Evolutionary conservation across 2,888 invertebrate species (phyloP).

Genomic region (Macrosoma leucophasiata): DNA sequence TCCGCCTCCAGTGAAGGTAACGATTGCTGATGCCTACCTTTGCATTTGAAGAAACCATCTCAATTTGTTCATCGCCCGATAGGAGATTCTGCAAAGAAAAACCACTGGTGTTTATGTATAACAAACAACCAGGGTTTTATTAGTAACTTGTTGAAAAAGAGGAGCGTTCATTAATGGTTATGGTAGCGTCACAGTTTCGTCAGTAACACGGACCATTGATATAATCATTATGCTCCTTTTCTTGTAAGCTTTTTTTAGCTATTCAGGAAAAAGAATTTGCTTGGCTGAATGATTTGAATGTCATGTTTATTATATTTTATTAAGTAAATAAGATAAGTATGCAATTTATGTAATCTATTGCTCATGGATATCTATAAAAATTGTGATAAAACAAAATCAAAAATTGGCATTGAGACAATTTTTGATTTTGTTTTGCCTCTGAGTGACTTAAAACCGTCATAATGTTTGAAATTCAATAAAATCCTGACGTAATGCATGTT

Average conservation of each 20-base stretch:
- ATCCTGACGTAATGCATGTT: too few species aligned
- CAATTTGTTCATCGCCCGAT: conserved; percentile 60
- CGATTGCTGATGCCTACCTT: conserved; percentile 61
- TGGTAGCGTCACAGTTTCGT: conserved; percentile 65
- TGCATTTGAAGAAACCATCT: conserved; percentile 51
- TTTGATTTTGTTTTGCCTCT: too few species aligned
- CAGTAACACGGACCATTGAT: conserved; percentile 73
- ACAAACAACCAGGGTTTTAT: conserved; percentile 77
- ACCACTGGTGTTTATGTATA: conserved; percentile 93
- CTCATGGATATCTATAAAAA: too few species aligned
- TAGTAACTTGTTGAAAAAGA: conserved; percentile 71
- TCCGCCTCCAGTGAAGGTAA: conserved; percentile 46
- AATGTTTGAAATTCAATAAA: too few species aligned
- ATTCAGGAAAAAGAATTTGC: not conserved
- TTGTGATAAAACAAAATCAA: too few species aligned
- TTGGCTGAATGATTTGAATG: not conserved
- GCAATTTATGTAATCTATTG: too few species aligned
- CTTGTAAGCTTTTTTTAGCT: not conserved
- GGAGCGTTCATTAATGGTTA: conserved; percentile 71
- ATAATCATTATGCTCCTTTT: conserved; percentile 69
- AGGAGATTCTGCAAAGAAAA: conserved; percentile 86
- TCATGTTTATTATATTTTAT: too few species aligned
- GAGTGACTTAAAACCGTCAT: too few species aligned
- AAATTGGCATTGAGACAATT: too few species aligned
- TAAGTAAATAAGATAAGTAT: too few species aligned